Evolutionary conservation across 2,113 vertebrate species (phyloP).

Genomic region (Semnornis frantzii): DNA sequence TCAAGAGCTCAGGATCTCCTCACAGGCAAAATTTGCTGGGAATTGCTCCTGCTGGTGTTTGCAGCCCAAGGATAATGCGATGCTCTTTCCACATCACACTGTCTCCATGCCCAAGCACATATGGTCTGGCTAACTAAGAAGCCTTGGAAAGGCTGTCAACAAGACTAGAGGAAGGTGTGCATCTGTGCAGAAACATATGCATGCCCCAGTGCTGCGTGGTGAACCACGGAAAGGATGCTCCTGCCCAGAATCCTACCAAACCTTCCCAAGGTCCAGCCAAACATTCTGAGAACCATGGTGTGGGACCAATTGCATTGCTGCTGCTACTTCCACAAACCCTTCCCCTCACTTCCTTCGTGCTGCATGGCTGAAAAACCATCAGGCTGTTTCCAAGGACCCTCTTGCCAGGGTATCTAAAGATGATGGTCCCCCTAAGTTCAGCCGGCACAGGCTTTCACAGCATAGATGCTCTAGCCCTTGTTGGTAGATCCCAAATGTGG

Average conservation of each 20-base stretch:
- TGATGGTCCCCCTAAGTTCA: neutral
- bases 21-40: neutral
- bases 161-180: slow-evolving; percentile 54
- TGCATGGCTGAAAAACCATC: neutral
- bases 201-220: neutral
- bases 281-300: neutral
- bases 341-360: neutral
- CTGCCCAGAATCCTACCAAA: slow-evolving; percentile 1
- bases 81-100: slow-evolving; percentile 58
- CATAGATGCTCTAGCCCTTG: neutral
- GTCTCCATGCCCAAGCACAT: slow-evolving; percentile 52
- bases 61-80: slow-evolving; percentile 27
- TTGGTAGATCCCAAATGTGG: neutral
- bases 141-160: slow-evolving; percentile 60
- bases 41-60: slow-evolving; percentile 31
- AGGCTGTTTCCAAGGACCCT: neutral
- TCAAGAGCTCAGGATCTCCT: neutral
- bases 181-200: slow-evolving; percentile 53
- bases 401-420: neutral
- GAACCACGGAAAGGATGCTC: neutral
- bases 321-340: neutral
- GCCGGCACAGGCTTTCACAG: neutral
- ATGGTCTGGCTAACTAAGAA: slow-evolving; percentile 61
- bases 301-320: neutral
- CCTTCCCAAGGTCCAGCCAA: neutral